Evolutionary conservation across 2,888 invertebrate species (phyloP), one percentile per base, ranked within the genome.

Genomic region (Hoplodrina ambigua): DNA sequence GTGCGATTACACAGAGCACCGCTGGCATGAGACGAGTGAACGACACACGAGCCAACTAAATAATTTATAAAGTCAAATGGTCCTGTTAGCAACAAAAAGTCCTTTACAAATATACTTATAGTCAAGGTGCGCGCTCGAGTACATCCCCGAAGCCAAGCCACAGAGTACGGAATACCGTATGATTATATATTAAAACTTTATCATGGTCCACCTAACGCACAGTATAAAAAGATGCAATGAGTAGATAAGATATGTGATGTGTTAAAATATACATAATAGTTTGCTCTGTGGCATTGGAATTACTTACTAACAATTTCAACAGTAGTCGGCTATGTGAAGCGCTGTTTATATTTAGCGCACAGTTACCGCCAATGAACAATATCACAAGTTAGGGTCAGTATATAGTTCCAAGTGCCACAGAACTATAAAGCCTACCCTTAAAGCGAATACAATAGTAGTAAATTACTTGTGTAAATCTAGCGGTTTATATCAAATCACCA

Each of bases 171-270:
- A 83, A 78, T 66, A 78, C 76, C 71, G 81, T 72, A 69, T 72
- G 75, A 62, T 67, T 82, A 67, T 78, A 85, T 83, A 82, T 76
- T 84, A 81, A 85, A 85, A 81, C 67, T 78, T 83, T 84, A 83
- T 85, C 82, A 88, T 95, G 94, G 94, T 94, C 95, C 94, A 91
- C 92, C 91, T 90, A 92, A 92, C 93, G 91, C 93, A 90, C 91
- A 88, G 92, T 94, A 93, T 88, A 93, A 92, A 78, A 92, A 89
- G 86, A 90, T 88, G 93, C 94, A 94, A 92, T 92, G 93, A 94
- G 91, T 94, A 94, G 93, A 91, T 89, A 85, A 90, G 92, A 94
- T 95, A 95, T 95, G 95, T 95, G 94, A 94, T 92, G 93, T 93
- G 89, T 94, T 93, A 93, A 92, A 88, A 89, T 91, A 90, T 88